phyloP scores from a whole-genome alignment of 2,113 vertebrate species.

The Otus sunia region DNA sequence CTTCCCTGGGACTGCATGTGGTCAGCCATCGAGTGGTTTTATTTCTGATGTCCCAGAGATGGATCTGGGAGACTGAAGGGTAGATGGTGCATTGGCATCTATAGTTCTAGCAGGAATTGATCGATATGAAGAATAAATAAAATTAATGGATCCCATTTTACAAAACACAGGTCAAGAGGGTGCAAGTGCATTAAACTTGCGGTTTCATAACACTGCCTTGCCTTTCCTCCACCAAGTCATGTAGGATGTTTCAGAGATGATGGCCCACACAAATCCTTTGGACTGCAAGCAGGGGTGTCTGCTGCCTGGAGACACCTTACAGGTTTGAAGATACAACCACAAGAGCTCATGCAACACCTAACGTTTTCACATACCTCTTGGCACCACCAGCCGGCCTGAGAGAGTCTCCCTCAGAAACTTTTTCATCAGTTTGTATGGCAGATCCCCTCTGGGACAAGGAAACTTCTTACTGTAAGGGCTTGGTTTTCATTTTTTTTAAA shows the following conservation, averaged over 20 bases:
- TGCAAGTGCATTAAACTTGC: fast-evolving
- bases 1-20: neutral
- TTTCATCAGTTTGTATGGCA: neutral
- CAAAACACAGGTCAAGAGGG: neutral
- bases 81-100: neutral
- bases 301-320: neutral
- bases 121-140: neutral
- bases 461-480: neutral
- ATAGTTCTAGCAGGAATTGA: neutral
- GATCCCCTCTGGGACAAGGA: neutral
- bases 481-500: neutral
- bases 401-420: neutral
- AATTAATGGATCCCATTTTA: neutral
- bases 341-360: neutral
- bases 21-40: neutral
- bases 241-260: neutral
- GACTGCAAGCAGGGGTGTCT: neutral
- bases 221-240: neutral
- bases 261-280: neutral
- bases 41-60: neutral
- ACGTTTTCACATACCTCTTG: neutral
- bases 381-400: neutral
- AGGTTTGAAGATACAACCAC: neutral
- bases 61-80: fast-evolving
- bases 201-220: fast-evolving